phyloP scores from a whole-genome alignment of 2,113 vertebrate species.

The Lagenorhynchus albirostris region DNA sequence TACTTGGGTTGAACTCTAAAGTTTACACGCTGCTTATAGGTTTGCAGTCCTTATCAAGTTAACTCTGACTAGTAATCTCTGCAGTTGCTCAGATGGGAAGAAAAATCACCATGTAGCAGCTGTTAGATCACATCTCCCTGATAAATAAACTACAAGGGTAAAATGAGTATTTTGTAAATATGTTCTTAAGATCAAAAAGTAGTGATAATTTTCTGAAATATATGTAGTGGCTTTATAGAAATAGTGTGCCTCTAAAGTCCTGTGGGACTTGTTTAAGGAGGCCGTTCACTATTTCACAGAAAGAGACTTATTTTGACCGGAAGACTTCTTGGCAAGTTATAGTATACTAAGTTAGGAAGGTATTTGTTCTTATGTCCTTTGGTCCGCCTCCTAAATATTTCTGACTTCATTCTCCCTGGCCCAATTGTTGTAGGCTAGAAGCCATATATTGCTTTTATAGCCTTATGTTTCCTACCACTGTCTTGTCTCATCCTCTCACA shows the following conservation, averaged over 20 bases:
- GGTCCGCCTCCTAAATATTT: slow-evolving; percentile 45
- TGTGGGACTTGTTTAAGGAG: slow-evolving; percentile 33
- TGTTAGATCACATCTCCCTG: neutral
- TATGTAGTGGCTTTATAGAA: slow-evolving; percentile 29
- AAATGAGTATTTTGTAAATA: slow-evolving; percentile 33
- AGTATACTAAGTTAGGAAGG: slow-evolving; percentile 35
- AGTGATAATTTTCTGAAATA: neutral
- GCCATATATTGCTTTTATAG: slow-evolving; percentile 57
- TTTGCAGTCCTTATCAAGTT: slow-evolving; percentile 10
- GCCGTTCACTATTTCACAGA: neutral
- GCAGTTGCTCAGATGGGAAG: neutral
- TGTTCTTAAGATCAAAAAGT: slow-evolving; percentile 21
- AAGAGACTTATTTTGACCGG: slow-evolving; percentile 35
- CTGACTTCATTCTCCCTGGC: slow-evolving; percentile 54
- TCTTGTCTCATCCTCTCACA: neutral
- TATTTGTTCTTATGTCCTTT: slow-evolving; percentile 49
- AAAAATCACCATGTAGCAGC: neutral
- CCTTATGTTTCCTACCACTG: neutral
- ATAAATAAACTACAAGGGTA: neutral
- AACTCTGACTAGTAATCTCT: slow-evolving; percentile 14
- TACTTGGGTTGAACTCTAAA: slow-evolving; percentile 19
- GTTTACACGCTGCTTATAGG: neutral
- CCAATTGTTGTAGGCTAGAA: slow-evolving; percentile 29
- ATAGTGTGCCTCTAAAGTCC: neutral
- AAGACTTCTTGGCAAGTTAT: slow-evolving; percentile 53